Evolutionary conservation across 2,888 invertebrate species (phyloP), one percentile per base, ranked within the genome.

Genomic region (Chironomus riparius): DNA sequence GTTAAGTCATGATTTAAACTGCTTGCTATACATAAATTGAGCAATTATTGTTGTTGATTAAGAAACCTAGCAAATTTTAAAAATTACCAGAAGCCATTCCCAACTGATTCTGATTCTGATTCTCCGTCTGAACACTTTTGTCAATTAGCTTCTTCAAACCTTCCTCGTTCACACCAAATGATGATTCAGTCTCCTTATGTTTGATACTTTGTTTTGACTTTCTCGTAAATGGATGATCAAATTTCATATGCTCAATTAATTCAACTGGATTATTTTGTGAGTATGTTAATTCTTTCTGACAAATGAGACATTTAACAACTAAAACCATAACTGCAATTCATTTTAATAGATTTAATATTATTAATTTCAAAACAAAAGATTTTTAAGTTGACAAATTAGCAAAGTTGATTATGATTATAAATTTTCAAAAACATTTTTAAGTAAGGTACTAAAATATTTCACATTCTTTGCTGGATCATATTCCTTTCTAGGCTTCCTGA

Each of bases 401-500:
- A 24, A 24, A 21, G 65, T 5, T 56, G 12, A 56, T 50, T 47
- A 7, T 61, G 24, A 71, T 61, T 65, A 24, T 18, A 76, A 56
- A 68, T 56, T 69, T 50, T 48, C 15, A n/a, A 76, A 50, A 38
- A 50, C 50, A 28, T 28, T 47, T 38, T 76, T 68, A 6, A 76
- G 24, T 15, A 69, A 3, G 12, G 2, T 47, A 4, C 24, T 76
- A 18, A 76, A 76, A 68, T 76, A 76, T 15, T 50, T 50, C 4
- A 56, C 62, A 50, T 47, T 7, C 13, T 69, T 76, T 15, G n/a
- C 15, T 4, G 79, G 68, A 76, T 83, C 81, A 2, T 80, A 79
- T 82, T 95, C 92, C 77, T 85, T 87, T 79, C 87, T 88, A 1
- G 92, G 93, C 81, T 93, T 94, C 70, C 94, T 89, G 97, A 97